Evolutionary conservation across 37 sponge, comb jelly and placozoan genomes (phyloP).

Genomic region (Dysidea cf. avara): DNA sequence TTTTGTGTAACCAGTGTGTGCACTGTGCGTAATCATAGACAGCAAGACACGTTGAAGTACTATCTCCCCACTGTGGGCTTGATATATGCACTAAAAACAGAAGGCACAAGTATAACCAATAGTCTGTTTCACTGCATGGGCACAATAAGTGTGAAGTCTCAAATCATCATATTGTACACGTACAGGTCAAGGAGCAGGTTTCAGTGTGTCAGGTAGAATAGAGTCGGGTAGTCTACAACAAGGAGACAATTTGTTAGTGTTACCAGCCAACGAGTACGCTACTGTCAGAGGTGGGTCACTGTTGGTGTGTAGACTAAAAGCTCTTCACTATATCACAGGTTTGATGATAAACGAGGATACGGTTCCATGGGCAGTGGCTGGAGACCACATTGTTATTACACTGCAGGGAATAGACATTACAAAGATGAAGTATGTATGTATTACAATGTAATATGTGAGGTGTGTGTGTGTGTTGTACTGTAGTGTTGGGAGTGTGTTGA

Average conservation of each 20-base stretch:
- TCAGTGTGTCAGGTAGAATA: conserved; percentile 65
- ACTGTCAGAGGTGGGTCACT: conserved; percentile 60
- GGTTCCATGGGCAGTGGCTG: conserved; percentile 74
- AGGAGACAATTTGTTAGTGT: conserved; percentile 56
- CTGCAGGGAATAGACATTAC: conserved; percentile 64
- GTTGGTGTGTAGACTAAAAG: too few species aligned
- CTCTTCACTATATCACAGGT: conserved; percentile 15
- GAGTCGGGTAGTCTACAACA: conserved; percentile 73
- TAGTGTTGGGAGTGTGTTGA: conserved; percentile 90
- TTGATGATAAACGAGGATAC: conserved; percentile 39
- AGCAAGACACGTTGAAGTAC: too few species aligned
- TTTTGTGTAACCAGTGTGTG: too few species aligned
- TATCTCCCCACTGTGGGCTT: too few species aligned
- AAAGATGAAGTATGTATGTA: conserved; percentile 52
- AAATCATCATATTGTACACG: too few species aligned
- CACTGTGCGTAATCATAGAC: too few species aligned
- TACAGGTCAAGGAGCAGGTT: conserved; percentile 67
- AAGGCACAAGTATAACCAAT: too few species aligned
- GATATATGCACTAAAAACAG: too few species aligned
- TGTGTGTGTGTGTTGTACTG: conserved; percentile 10
- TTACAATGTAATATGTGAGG: background rate
- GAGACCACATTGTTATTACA: conserved; percentile 73
- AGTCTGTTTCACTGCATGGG: too few species aligned
- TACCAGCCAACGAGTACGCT: conserved; percentile 64
- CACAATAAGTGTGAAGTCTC: too few species aligned